Percentiles rank a stretch among this genome's conserved stretches.
These are phyloP conservation scores for Drosophila neocordata DNA, from an alignment of 1,140 invertebrate species.

Conservation along the genomic window DNA sequence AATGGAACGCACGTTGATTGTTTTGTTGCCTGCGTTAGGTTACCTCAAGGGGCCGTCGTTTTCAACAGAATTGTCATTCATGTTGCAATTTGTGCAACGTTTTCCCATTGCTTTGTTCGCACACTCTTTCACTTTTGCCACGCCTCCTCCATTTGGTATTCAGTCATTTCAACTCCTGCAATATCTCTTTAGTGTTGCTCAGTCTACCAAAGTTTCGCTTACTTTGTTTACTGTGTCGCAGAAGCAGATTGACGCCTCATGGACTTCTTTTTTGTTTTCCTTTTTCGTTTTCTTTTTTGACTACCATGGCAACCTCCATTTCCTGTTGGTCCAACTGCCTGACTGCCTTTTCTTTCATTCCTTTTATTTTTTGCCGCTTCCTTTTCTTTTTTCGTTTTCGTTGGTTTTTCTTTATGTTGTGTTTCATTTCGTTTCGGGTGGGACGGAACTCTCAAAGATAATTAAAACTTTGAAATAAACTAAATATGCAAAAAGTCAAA, in stretches of 20 bases:
- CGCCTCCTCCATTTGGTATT: background rate
- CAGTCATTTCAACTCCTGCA: background rate
- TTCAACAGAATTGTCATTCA: slow-evolving; percentile 64
- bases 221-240: slow-evolving; percentile 60
- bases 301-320: slow-evolving; percentile 56
- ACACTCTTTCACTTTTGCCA: slow-evolving; percentile 4
- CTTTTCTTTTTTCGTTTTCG: too few species aligned
- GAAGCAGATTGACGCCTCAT: background rate
- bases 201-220: slow-evolving; percentile 45
- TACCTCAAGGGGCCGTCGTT: slow-evolving; percentile 31
- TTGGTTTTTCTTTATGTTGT: slow-evolving; percentile 22
- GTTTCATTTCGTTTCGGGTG: slow-evolving; percentile 29
- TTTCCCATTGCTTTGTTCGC: slow-evolving; percentile 54
- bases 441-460: slow-evolving; percentile 57
- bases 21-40: background rate
- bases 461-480: slow-evolving; percentile 76
- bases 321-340: slow-evolving; percentile 23
- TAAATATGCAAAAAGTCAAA: slow-evolving; percentile 64
- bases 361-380: background rate
- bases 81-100: slow-evolving; percentile 70
- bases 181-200: slow-evolving; percentile 7
- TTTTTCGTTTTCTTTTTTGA: slow-evolving; percentile 19
- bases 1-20: too few species aligned
- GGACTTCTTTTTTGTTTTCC: background rate
- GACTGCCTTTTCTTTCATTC: slow-evolving; percentile 6